Conservation (phyloP, 2,888 invertebrate species). For the Pterostichus niger region DNA sequence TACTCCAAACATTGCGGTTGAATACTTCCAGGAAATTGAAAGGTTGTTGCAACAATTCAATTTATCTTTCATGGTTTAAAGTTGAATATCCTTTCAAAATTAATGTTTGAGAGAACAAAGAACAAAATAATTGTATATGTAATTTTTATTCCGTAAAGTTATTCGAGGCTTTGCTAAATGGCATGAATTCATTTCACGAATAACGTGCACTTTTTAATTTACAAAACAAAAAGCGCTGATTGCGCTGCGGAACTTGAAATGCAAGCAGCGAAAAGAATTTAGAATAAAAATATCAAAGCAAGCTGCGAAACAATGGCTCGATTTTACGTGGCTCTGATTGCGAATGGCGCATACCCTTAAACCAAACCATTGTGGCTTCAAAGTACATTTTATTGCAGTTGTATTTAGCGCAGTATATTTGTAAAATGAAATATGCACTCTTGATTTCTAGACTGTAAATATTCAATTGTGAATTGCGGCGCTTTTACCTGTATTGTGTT, state of each 20-base stretch:
- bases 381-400: slow-evolving; percentile 49
- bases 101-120: slow-evolving; percentile 39
- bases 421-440: slow-evolving; percentile 20
- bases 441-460: slow-evolving; percentile 38
- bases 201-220: slow-evolving; percentile 55
- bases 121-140: slow-evolving; percentile 44
- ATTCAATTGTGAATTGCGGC: slow-evolving; percentile 9
- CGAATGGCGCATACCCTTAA: slow-evolving; percentile 7
- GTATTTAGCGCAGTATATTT: slow-evolving; percentile 14
- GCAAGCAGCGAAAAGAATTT: slow-evolving; percentile 53
- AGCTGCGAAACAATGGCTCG: slow-evolving; percentile 46
- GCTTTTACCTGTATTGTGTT: slow-evolving; percentile 15
- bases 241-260: slow-evolving; percentile 52
- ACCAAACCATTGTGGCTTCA: not conserved
- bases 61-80: slow-evolving; percentile 25
- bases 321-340: slow-evolving; percentile 53
- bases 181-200: slow-evolving; percentile 44
- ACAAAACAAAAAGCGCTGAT: slow-evolving; percentile 44
- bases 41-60: slow-evolving; percentile 23
- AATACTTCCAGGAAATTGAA: slow-evolving; percentile 27
- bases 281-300: slow-evolving; percentile 60
- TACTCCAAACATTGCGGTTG: slow-evolving; percentile 22
- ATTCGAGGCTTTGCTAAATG: slow-evolving; percentile 43
- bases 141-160: slow-evolving; percentile 51
- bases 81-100: slow-evolving; percentile 48